Conservation (phyloP, 2,113 vertebrate genomes). For the Gnathonemus longibarbis region DNA sequence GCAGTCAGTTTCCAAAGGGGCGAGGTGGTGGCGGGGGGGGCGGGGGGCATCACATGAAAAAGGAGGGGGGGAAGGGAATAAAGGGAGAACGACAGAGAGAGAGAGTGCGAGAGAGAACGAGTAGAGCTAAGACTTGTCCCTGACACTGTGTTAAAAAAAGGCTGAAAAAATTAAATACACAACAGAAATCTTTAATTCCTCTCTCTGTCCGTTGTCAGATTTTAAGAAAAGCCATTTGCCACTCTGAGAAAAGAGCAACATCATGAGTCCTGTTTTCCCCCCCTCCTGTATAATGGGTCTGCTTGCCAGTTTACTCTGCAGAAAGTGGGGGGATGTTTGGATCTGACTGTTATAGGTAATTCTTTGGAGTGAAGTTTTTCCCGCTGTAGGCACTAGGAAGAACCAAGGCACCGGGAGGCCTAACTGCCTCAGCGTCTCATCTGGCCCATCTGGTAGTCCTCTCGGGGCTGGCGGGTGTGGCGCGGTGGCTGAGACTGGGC, state of each 20-base stretch:
- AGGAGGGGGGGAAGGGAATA: conserved; percentile 38
- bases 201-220: conserved; percentile 52
- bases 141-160: conserved; percentile 28
- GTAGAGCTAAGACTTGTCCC: conserved; percentile 19
- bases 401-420: conserved; percentile 76
- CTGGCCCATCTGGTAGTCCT: conserved; percentile 86
- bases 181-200: conserved; percentile 41
- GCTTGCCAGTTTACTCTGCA: background rate
- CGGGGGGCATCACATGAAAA: conserved; percentile 28
- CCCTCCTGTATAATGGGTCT: conserved; percentile 43
- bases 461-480: conserved; percentile 62
- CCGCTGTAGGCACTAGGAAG: conserved; percentile 91
- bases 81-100: conserved; percentile 12
- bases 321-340: conserved; percentile 52
- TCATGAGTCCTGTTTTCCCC: conserved; percentile 27
- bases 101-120: background rate
- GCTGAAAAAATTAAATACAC: conserved; percentile 49
- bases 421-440: conserved; percentile 74
- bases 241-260: conserved; percentile 31
- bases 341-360: conserved; percentile 72
- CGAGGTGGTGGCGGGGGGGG: conserved; percentile 30
- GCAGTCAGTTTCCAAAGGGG: conserved; percentile 66
- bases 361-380: conserved; percentile 96
- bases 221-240: conserved; percentile 7
- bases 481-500: conserved; percentile 53